Conservation (phyloP, 2,888 invertebrate genomes). For the Anoplius nigerrimus region DNA sequence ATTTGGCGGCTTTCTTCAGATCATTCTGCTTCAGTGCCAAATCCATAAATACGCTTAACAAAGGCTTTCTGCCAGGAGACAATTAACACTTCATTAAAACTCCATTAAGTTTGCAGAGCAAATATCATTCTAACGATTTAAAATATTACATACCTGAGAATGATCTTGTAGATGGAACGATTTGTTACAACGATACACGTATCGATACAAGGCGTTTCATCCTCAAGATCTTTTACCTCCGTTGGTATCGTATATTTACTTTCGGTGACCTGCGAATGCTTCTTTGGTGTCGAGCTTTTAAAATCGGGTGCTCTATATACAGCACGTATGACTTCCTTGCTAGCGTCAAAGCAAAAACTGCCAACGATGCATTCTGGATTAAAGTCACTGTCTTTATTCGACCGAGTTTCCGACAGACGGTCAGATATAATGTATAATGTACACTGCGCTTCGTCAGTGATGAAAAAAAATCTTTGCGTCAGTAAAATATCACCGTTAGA, state of each 20-base stretch:
- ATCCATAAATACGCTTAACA: constrained; percentile 78
- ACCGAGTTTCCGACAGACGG: constrained; percentile 77
- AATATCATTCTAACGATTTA: constrained; percentile 3
- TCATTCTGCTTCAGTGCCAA: constrained; percentile 77
- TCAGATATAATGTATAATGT: constrained; percentile 78
- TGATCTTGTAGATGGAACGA: constrained; percentile 79
- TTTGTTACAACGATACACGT: constrained; percentile 80
- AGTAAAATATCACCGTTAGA: constrained; percentile 80
- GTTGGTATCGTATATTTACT: constrained; percentile 73
- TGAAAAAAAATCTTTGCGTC: constrained; percentile 83
- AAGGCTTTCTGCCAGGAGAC: constrained; percentile 69
- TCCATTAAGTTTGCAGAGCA: background rate
- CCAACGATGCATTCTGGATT: constrained; percentile 79
- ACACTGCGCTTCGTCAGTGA: constrained; percentile 76
- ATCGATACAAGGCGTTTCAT: constrained; percentile 76
- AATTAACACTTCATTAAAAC: constrained; percentile 6
- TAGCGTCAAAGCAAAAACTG: constrained; percentile 77
- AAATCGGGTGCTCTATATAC: constrained; percentile 76
- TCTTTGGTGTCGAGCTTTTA: constrained; percentile 54
- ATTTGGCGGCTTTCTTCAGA: constrained; percentile 77
- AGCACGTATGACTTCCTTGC: constrained; percentile 76
- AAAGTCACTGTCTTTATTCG: constrained; percentile 77
- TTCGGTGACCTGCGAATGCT: constrained; percentile 63
- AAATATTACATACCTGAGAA: constrained; percentile 74
- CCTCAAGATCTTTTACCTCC: constrained; percentile 74